Conservation (phyloP, 2,797 vertebrate species). For the Mormyrops attenuatus region DNA sequence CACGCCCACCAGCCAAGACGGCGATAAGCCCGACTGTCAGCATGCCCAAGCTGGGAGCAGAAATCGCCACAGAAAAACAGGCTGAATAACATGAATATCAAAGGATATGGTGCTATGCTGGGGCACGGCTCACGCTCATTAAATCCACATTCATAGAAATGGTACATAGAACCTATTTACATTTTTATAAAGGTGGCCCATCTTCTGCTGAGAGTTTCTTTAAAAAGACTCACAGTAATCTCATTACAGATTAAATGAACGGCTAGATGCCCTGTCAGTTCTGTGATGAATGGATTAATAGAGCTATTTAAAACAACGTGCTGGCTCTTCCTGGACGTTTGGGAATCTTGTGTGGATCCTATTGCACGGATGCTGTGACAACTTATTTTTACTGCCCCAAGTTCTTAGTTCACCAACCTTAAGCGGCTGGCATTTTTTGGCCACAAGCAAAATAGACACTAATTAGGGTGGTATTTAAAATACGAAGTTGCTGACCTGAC, state of each 20-base stretch:
- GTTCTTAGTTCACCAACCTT: background rate
- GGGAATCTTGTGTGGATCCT: background rate
- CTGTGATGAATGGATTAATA: background rate
- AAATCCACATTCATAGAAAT: background rate
- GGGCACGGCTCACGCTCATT: background rate
- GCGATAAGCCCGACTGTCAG: background rate
- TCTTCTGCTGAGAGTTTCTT: background rate
- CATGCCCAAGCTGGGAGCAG: background rate
- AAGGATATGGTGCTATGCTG: background rate
- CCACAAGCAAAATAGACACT: conserved; percentile 1
- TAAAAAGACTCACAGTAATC: background rate
- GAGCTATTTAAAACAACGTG: background rate
- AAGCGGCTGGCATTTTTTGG: background rate
- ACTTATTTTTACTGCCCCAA: background rate
- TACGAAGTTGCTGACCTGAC: background rate
- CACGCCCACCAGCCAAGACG: background rate
- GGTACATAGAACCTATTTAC: background rate
- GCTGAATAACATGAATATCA: background rate
- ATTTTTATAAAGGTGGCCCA: background rate
- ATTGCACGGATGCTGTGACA: background rate
- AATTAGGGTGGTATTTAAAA: background rate
- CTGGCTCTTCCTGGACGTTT: background rate
- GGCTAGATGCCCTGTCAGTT: background rate
- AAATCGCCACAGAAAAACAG: background rate
- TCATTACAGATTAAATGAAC: background rate